Conservation (phyloP, 2,113 vertebrate species). For the Brachyhypopomus occidentalis region DNA sequence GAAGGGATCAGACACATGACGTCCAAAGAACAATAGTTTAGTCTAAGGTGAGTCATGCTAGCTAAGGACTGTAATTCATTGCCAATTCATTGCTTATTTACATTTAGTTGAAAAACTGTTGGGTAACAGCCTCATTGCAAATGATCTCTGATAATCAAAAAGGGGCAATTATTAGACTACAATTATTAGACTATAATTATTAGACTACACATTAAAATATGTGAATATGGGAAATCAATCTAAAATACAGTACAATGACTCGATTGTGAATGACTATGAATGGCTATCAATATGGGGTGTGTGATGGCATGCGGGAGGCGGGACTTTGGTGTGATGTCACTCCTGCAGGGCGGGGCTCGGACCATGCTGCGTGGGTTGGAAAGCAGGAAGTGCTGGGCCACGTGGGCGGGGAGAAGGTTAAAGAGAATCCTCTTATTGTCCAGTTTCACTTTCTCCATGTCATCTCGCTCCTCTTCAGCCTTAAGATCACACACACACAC, state of each 20-base stretch:
- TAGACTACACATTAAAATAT: too few species aligned
- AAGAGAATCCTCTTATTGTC: conserved; percentile 99
- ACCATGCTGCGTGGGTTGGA: conserved; percentile 99
- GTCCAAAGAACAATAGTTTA: too few species aligned
- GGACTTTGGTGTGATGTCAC: conserved; percentile 16
- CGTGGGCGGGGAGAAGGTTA: conserved; percentile 94
- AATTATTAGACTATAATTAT: too few species aligned
- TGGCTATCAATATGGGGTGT: not conserved
- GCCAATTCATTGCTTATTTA: too few species aligned
- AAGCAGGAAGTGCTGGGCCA: conserved; percentile 97
- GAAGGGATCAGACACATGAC: not conserved
- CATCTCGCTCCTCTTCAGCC: conserved; percentile 95
- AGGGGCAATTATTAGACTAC: too few species aligned
- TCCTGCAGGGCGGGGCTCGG: conserved; percentile 58
- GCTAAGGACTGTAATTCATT: too few species aligned
- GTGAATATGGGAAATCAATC: too few species aligned
- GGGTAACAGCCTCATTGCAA: too few species aligned
- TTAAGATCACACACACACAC: conserved; percentile 57
- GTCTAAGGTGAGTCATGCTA: too few species aligned
- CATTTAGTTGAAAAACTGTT: too few species aligned
- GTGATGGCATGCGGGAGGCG: not conserved
- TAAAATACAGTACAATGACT: too few species aligned
- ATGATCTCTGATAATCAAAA: too few species aligned
- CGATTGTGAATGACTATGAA: not conserved
- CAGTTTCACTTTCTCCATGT: conserved; percentile 97